Base-by-base conservation (phyloP, 1,140 invertebrate genomes). In the Meteorus sp. region DNA sequence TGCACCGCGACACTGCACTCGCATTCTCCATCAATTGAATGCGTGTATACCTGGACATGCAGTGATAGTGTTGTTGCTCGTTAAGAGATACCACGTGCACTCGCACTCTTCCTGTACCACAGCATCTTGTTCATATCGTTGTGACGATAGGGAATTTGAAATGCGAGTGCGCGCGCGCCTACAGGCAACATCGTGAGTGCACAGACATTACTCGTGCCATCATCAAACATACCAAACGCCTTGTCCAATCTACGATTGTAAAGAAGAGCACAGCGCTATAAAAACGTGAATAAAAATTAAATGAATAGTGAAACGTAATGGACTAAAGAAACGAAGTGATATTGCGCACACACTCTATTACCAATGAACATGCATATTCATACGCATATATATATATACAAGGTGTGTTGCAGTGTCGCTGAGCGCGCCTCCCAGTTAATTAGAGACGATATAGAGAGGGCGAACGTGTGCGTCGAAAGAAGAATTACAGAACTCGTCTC, bases 371-470 rank as follows among this genome's bases (percentile, higher is more conserved):
- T 15, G 17, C 35, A 33, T 37, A 43, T 25, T 15, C 15, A 51
- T 23, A 17, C 13, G 47, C 19, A 7, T 13, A 45, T n/a, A 9
- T 1, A 35, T 17, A 4, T 15, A 19, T 22, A 45, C 60, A 67
- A 53, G 58, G 59, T 62, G 27, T 59, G 27, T 31, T 39, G 35
- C 15, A 51, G 63, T 58, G 63, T 65, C 56, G 48, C 63, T 44
- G 50, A 55, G 60, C 57, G 11, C 48, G 29, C 5, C 29, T 56
- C 56, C 66, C 62, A 61, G 67, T 73, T 73, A 73, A 73, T 72
- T 71, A 70, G 67, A 65, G 53, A 60, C 45, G 56, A 63, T 72
- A 70, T 64, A 69, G 37, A 60, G 31, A 27, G 20, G 11, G 35
- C 3, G 37, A 23, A 22, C 25, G 51, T 53, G 45, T 58, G 45